phyloP scores from a whole-genome alignment of 1,140 invertebrate species.

The Leptopilina boulardi region DNA sequence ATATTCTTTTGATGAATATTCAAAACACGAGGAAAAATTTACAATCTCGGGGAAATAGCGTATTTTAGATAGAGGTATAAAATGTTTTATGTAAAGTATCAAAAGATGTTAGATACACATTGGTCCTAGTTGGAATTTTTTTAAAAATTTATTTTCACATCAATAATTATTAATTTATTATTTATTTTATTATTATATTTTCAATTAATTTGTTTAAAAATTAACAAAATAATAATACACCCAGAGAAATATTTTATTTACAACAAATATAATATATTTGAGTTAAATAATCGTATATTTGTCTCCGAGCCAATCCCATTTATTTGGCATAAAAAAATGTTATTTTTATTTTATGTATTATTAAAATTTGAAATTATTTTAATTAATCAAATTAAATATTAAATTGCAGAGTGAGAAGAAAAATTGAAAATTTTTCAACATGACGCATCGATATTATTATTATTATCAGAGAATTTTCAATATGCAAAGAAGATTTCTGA shows the following conservation, averaged over 20 bases:
- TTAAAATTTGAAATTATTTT: too few relatives aligned
- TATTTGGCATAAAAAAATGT: too few relatives aligned
- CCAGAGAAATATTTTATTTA: too few relatives aligned
- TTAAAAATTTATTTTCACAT: neutral
- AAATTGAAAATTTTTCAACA: neutral
- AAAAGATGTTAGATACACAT: neutral
- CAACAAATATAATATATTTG: too few relatives aligned
- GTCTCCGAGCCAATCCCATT: too few relatives aligned
- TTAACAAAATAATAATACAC: too few relatives aligned
- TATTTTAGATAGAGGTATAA: neutral
- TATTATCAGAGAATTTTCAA: neutral
- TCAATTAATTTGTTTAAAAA: too few relatives aligned
- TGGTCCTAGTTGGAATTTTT: neutral
- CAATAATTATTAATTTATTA: too few relatives aligned
- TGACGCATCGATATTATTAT: neutral
- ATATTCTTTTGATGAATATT: conserved; percentile 18
- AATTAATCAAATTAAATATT: neutral
- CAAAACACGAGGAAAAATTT: conserved; percentile 6
- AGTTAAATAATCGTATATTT: too few relatives aligned
- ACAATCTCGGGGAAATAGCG: conserved; percentile 6
- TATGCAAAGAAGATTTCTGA: neutral
- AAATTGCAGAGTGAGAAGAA: neutral
- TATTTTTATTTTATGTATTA: too few relatives aligned
- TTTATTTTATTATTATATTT: too few relatives aligned
- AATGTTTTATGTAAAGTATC: neutral